Percentiles rank a stretch among this genome's conserved stretches.
Evolutionary conservation across 2,113 vertebrate species (phyloP).

Genomic region (Cavia aperea): DNA sequence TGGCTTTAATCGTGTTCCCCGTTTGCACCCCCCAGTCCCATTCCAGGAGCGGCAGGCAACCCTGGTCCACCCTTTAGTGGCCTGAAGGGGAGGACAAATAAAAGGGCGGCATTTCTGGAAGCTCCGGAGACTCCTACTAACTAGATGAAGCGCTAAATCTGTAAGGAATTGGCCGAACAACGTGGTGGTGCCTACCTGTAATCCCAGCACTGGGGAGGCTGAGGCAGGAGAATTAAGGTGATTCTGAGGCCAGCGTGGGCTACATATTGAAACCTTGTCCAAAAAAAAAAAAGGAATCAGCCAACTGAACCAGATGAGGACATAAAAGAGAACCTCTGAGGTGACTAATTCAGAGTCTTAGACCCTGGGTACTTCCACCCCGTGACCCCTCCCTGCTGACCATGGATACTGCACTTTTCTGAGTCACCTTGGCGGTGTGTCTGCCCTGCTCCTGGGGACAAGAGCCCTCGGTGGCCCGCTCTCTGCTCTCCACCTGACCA

Average conservation of each 20-base stretch:
- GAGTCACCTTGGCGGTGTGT: background rate
- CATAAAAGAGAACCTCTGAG: background rate
- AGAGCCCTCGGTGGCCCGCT: background rate
- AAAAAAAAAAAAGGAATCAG: background rate
- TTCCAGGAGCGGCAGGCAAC: background rate
- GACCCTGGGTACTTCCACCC: background rate
- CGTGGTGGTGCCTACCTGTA: background rate
- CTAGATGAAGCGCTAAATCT: background rate
- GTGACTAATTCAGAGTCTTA: background rate
- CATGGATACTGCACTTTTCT: background rate
- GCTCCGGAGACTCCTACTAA: background rate
- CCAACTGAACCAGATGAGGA: background rate
- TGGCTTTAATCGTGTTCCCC: conserved; percentile 49
- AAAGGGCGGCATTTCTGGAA: conserved; percentile 9
- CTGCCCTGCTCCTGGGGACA: background rate
- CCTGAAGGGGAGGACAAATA: background rate
- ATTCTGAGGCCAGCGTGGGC: background rate
- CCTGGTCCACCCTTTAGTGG: background rate
- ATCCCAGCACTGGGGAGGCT: background rate
- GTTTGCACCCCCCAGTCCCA: conserved; percentile 20
- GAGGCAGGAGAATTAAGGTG: background rate
- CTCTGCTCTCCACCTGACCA: background rate
- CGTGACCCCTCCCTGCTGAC: background rate
- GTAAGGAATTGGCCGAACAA: background rate
- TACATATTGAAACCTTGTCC: background rate